Base-by-base conservation (phyloP, 2,888 invertebrate species). In the Imbricaverruca yamaguchii region DNA sequence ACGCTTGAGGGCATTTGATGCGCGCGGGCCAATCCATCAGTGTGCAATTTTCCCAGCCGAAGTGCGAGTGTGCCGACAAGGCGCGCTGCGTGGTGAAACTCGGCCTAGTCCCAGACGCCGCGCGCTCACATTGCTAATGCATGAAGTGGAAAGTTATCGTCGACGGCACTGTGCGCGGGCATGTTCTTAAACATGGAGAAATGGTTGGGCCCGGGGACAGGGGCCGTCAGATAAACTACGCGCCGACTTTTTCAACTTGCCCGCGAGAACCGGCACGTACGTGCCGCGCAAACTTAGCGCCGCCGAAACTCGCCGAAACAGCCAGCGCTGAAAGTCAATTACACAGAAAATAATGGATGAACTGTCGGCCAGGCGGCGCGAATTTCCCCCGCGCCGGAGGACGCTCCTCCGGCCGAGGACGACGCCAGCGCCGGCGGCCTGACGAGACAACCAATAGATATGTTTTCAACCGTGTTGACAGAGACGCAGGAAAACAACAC, bases 381-480 rank as follows among this genome's bases (percentile, higher is more conserved):
- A n/a, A 9, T 0, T 61, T 61, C 18, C 15, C 3, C 18, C 61
- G 61, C 1, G 15, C 15, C 15, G 69, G 67, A 25, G 23, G 39
- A 39, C 4, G 39, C 4, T 39, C 39, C 39, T 39, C 25, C 69
- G 39, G 69, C 39, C 25, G 55, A 39, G 55, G 74, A 53, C 74
- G 53, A 18, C 7, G 59, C 59, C 59, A 59, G 59, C 53, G 55
- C 74, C 53, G 74, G 21, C 21, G 15, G 0, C 9, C 74, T 55
- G 74, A 74, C 55, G 74, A 74, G 74, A 74, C 74, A 12, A 10
- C 74, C 53, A 55, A 74, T 74, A 74, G 55, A 74, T 74, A 74
- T 74, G 74, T 74, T 74, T 74, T 74, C 74, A 74, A 55, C 53
- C 18, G 55, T 74, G 74, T 74, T 74, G 74, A 74, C 74, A 74